These are phyloP conservation scores for Gobiocypris rarus DNA, from an alignment of 2,113 vertebrate genomes.

Conservation along the genomic window DNA sequence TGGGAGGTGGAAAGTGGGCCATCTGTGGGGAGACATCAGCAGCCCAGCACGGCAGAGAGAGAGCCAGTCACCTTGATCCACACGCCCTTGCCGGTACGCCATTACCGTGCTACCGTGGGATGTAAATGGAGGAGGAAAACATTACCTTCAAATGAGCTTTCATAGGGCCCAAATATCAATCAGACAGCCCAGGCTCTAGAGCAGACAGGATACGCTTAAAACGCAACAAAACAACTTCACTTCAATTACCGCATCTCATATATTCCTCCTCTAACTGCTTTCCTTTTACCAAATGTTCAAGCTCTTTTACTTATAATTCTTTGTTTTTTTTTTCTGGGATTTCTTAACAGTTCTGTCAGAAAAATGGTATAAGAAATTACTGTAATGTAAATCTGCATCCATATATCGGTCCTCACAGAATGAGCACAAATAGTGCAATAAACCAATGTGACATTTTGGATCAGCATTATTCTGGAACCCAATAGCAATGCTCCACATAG, in stretches of 20 bases:
- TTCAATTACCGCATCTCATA: conserved; percentile 32
- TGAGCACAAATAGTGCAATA: background rate
- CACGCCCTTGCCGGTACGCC: conserved; percentile 78
- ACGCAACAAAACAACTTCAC: conserved; percentile 36
- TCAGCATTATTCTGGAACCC: conserved; percentile 12
- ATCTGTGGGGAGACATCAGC: conserved; percentile 60
- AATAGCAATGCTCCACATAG: conserved; percentile 1
- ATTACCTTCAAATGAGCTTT: conserved; percentile 77
- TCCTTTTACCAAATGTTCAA: background rate
- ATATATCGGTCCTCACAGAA: background rate
- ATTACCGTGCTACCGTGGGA: conserved; percentile 74
- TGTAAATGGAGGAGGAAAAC: conserved; percentile 73
- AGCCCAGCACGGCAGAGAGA: conserved; percentile 48
- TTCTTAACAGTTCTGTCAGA: conserved; percentile 11
- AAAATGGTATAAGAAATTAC: conserved; percentile 6
- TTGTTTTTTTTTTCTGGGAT: background rate
- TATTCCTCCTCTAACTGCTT: conserved; percentile 3
- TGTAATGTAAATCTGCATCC: background rate
- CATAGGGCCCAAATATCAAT: conserved; percentile 67
- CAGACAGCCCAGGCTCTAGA: conserved; percentile 47
- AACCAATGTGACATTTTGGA: conserved; percentile 17
- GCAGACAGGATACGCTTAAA: conserved; percentile 43
- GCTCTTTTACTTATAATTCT: conserved; percentile 14
- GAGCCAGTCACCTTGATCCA: conserved; percentile 79
- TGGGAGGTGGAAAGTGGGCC: conserved; percentile 58